A percentile compares a stretch with the other conserved stretches of the same genome.
Conservation (phyloP, 2,888 invertebrate genomes). For the Camponotus fellah region DNA sequence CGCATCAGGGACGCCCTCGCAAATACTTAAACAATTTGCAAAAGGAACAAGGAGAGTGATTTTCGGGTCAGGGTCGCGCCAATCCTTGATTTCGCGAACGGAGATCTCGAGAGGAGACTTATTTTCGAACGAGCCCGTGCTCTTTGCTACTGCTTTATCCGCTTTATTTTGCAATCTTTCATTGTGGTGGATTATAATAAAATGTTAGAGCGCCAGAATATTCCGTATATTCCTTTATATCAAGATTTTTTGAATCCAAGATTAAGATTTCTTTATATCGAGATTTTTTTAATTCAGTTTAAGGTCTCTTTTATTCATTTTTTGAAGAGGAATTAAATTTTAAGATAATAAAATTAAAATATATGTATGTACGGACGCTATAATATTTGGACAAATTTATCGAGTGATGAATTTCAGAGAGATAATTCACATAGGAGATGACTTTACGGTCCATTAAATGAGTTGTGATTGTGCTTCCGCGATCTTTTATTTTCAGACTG, state of each 20-base stretch:
- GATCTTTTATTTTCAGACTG: constrained; percentile 11
- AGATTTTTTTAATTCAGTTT: not conserved
- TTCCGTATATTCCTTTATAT: not conserved
- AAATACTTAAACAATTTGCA: constrained; percentile 75
- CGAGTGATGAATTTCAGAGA: constrained; percentile 10
- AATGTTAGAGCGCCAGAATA: not conserved
- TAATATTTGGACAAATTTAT: constrained; percentile 17
- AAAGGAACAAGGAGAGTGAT: constrained; percentile 77
- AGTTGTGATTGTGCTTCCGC: not conserved
- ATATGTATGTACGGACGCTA: not conserved
- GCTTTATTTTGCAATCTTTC: constrained; percentile 12
- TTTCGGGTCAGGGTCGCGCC: constrained; percentile 80
- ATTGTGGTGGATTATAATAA: not conserved
- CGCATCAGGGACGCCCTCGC: constrained; percentile 78
- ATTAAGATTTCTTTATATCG: not conserved
- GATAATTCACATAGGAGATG: constrained; percentile 12
- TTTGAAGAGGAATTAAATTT: not conserved
- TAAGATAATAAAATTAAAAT: not conserved
- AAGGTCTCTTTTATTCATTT: not conserved
- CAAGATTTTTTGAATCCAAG: not conserved
- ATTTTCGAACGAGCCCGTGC: constrained; percentile 7
- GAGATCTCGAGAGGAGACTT: constrained; percentile 56
- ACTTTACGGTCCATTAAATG: constrained; percentile 16
- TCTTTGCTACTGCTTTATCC: not conserved
- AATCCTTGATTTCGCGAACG: constrained; percentile 64